Percentiles rank a stretch among this genome's conserved stretches.
Evolutionary conservation across 2,888 invertebrate genomes (phyloP).

Genomic region (Aphidius colemani): DNA sequence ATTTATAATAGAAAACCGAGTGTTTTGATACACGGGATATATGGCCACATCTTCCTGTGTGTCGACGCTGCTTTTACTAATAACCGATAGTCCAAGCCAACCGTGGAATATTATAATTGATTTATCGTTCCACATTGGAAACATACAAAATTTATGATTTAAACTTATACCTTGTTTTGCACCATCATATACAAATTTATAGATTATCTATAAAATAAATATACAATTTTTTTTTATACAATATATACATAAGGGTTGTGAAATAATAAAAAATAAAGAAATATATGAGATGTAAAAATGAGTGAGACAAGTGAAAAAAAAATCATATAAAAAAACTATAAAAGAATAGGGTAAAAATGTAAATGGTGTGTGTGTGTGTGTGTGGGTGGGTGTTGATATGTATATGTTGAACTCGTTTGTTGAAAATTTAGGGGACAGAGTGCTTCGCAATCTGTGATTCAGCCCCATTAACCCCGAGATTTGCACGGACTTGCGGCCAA

Average conservation of each 20-base stretch:
- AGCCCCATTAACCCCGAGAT: conserved; percentile 59
- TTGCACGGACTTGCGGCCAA: conserved; percentile 48
- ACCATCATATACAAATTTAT: too few species aligned
- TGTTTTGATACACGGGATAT: conserved; percentile 43
- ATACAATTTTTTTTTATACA: too few species aligned
- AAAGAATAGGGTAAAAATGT: neutral
- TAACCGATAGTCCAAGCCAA: conserved; percentile 59
- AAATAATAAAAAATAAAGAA: too few species aligned
- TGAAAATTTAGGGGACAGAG: conserved; percentile 19
- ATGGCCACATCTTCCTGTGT: conserved; percentile 57
- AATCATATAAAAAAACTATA: conserved; percentile 7
- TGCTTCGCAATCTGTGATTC: conserved; percentile 59
- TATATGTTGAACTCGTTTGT: conserved; percentile 18
- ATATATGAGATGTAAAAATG: neutral
- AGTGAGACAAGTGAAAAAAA: neutral
- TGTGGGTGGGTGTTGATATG: too few species aligned
- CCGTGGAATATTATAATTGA: conserved; percentile 61
- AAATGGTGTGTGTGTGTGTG: conserved; percentile 6
- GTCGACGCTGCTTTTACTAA: conserved; percentile 57
- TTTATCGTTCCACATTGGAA: conserved; percentile 44
- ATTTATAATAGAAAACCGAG: conserved; percentile 46
- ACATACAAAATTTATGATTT: neutral
- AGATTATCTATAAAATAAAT: too few species aligned
- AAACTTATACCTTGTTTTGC: too few species aligned
- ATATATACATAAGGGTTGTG: too few species aligned